Conservation (phyloP, 1,140 invertebrate genomes). For the Heliconius hermathena region DNA sequence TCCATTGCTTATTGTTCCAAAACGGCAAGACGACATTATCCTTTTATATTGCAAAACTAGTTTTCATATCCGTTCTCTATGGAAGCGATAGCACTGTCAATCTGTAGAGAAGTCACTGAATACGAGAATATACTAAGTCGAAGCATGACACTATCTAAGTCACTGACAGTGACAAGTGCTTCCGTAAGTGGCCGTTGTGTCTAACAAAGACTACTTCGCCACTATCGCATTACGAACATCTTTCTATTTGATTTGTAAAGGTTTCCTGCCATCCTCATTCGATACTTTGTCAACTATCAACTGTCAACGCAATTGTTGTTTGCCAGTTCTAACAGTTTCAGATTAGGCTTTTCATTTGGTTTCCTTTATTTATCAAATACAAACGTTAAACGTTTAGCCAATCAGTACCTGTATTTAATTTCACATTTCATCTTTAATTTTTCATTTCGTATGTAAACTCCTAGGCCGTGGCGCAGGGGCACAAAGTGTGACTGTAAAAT, state of each 20-base stretch:
- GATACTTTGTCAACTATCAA: conserved; percentile 57
- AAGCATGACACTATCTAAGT: conserved; percentile 13
- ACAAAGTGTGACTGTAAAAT: too few relatives aligned
- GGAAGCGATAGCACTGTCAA: neutral
- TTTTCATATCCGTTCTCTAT: neutral
- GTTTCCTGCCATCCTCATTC: conserved; percentile 60
- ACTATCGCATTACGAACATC: conserved; percentile 64
- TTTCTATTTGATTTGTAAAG: conserved; percentile 71
- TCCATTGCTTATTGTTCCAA: neutral
- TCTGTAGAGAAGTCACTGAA: conserved; percentile 12
- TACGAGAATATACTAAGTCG: conserved; percentile 14
- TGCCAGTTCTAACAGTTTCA: neutral
- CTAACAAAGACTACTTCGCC: conserved; percentile 64
- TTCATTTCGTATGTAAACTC: too few relatives aligned
- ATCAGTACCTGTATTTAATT: too few relatives aligned
- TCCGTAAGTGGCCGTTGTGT: conserved; percentile 67
- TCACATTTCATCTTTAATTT: too few relatives aligned
- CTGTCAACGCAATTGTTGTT: conserved; percentile 41
- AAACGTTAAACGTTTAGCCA: too few relatives aligned
- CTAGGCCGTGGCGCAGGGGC: too few relatives aligned
- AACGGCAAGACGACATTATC: neutral
- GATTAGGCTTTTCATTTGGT: neutral
- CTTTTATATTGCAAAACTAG: neutral
- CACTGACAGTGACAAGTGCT: conserved; percentile 71
- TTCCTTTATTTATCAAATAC: neutral